Percentiles rank a stretch among this genome's conserved stretches.
These are phyloP conservation scores for Psilopsiagon aymara DNA, from an alignment of 2,113 vertebrate genomes.

Conservation along the genomic window DNA sequence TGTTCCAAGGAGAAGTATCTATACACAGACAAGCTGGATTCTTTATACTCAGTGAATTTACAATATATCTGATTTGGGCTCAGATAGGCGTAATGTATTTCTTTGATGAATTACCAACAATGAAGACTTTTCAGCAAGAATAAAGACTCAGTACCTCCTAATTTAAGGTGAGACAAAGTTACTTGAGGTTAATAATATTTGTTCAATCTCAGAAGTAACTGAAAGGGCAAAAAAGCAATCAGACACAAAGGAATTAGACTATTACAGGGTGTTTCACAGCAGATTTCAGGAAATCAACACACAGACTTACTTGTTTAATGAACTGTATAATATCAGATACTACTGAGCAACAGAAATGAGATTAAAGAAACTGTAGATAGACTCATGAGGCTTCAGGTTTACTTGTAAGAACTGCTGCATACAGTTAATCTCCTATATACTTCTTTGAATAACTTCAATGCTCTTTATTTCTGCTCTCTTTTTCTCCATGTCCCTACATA, in stretches of 20 bases:
- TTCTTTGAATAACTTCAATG: not conserved
- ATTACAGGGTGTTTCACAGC: not conserved
- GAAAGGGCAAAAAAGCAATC: not conserved
- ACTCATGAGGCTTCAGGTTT: not conserved
- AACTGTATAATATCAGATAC: not conserved
- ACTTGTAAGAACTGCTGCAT: not conserved
- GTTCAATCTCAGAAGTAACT: not conserved
- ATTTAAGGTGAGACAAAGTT: not conserved
- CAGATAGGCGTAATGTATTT: not conserved
- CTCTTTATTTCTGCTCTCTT: not conserved
- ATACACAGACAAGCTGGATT: not conserved
- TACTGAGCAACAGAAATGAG: not conserved
- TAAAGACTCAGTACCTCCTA: not conserved
- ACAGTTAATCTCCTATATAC: not conserved
- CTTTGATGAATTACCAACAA: not conserved
- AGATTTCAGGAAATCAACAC: not conserved
- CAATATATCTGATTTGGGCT: not conserved
- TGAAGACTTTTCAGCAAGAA: not conserved
- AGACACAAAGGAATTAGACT: not conserved
- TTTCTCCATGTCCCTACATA: not conserved
- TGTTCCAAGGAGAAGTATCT: not conserved
- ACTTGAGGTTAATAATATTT: not conserved
- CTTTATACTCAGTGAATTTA: not conserved
- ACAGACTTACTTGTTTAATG: not conserved
- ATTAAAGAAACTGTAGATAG: not conserved